phyloP scores from a whole-genome alignment of 2,888 invertebrate genomes.

The Deroplatys truncata region DNA sequence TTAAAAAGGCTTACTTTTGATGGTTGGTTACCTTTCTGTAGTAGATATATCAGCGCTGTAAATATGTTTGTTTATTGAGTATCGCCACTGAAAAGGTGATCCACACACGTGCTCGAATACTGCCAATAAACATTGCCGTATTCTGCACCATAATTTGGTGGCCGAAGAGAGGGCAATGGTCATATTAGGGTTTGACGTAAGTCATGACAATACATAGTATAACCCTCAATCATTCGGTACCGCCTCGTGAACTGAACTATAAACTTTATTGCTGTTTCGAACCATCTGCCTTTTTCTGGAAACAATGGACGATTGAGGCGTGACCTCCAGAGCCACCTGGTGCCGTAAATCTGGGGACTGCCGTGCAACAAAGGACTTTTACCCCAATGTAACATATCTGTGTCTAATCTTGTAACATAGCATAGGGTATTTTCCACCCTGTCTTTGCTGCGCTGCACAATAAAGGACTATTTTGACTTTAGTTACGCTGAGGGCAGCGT shows the following conservation, averaged over 20 bases:
- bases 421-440: background rate
- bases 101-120: background rate
- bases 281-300: slow-evolving; percentile 13
- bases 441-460: background rate
- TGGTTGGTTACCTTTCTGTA: too few relatives aligned
- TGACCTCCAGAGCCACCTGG: slow-evolving; percentile 9
- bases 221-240: background rate
- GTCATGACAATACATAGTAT: background rate
- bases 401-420: background rate
- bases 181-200: background rate
- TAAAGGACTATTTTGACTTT: background rate
- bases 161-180: background rate
- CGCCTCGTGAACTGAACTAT: background rate
- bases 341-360: background rate
- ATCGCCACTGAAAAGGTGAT: background rate
- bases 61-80: background rate
- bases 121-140: background rate
- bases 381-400: background rate
- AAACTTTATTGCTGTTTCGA: background rate
- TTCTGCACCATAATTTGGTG: background rate
- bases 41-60: background rate
- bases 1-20: too few relatives aligned
- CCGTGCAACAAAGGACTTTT: background rate
- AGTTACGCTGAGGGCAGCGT: background rate
- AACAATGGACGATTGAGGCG: slow-evolving; percentile 9